These are phyloP conservation scores for Pipa parva DNA, from an alignment of 2,113 vertebrate species.

Conservation along the genomic window DNA sequence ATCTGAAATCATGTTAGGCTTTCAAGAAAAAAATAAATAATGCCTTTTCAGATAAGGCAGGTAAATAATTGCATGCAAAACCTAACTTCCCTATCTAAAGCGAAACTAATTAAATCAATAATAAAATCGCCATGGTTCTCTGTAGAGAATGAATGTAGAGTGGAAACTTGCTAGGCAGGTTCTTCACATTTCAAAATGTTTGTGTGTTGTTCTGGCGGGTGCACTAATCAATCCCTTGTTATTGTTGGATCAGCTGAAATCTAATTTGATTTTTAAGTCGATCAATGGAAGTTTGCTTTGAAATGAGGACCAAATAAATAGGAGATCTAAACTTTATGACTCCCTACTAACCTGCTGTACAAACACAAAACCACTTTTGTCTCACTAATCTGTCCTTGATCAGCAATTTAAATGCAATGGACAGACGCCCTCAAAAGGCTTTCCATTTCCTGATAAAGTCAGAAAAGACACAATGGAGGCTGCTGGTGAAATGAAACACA, in stretches of 20 bases:
- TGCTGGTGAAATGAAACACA: background rate
- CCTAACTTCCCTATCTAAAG: background rate
- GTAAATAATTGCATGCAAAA: background rate
- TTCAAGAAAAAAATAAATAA: background rate
- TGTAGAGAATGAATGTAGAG: slow-evolving; percentile 29
- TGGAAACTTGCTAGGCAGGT: slow-evolving; percentile 68
- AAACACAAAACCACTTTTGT: slow-evolving; percentile 75
- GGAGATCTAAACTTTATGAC: slow-evolving; percentile 65
- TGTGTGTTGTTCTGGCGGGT: slow-evolving; percentile 56
- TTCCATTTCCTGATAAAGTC: slow-evolving; percentile 29
- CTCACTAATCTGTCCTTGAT: slow-evolving; percentile 84
- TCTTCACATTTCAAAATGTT: slow-evolving; percentile 60
- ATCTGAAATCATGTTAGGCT: background rate
- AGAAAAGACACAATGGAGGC: slow-evolving; percentile 16
- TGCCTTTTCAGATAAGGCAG: background rate
- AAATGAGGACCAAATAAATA: slow-evolving; percentile 64
- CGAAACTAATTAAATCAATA: background rate
- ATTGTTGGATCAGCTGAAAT: slow-evolving; percentile 52
- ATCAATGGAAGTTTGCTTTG: slow-evolving; percentile 59
- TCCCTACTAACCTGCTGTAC: slow-evolving; percentile 72
- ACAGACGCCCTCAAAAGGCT: slow-evolving; percentile 48
- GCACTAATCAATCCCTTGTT: slow-evolving; percentile 51
- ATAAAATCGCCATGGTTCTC: background rate
- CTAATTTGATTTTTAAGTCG: slow-evolving; percentile 53
- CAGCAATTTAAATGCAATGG: slow-evolving; percentile 76